These are phyloP conservation scores for Sarcophaga subvicina DNA, from an alignment of 2,888 invertebrate genomes.

Conservation along the genomic window DNA sequence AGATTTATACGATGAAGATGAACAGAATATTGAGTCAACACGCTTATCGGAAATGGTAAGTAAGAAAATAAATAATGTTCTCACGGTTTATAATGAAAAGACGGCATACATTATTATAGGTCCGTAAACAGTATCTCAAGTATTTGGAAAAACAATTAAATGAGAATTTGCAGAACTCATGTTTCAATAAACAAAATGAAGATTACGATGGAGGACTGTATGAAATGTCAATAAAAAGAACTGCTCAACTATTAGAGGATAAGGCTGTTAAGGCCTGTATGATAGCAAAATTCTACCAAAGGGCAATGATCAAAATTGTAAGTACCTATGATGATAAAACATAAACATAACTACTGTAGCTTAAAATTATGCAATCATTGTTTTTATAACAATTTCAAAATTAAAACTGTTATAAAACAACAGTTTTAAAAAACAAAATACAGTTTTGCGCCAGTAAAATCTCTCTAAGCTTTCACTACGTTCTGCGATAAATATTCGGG, in stretches of 20 bases:
- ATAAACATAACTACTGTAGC: too few species aligned
- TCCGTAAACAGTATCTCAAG: constrained; percentile 76
- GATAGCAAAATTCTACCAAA: constrained; percentile 77
- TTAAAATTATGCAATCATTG: not conserved
- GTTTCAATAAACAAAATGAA: constrained; percentile 10
- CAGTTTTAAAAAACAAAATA: not conserved
- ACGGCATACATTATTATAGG: constrained; percentile 70
- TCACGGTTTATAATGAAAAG: not conserved
- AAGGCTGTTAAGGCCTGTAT: constrained; percentile 77
- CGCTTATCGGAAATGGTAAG: constrained; percentile 70
- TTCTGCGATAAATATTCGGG: too few species aligned
- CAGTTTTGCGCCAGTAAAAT: too few species aligned
- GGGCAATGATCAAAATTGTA: constrained; percentile 79
- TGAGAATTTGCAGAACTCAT: constrained; percentile 74
- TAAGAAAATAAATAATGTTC: constrained; percentile 1
- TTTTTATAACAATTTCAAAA: not conserved
- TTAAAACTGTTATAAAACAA: not conserved
- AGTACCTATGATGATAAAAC: constrained; percentile 37
- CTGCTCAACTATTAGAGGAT: constrained; percentile 74
- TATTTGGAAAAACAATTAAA: constrained; percentile 77
- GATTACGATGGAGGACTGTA: constrained; percentile 42
- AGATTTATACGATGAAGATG: constrained; percentile 37
- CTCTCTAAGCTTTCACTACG: too few species aligned
- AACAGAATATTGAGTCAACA: constrained; percentile 57
- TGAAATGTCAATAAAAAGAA: constrained; percentile 49